Percentiles rank a stretch among this genome's conserved stretches.
Evolutionary conservation across 2,888 invertebrate genomes (phyloP).

Genomic region (Lycocerus yunnanus): DNA sequence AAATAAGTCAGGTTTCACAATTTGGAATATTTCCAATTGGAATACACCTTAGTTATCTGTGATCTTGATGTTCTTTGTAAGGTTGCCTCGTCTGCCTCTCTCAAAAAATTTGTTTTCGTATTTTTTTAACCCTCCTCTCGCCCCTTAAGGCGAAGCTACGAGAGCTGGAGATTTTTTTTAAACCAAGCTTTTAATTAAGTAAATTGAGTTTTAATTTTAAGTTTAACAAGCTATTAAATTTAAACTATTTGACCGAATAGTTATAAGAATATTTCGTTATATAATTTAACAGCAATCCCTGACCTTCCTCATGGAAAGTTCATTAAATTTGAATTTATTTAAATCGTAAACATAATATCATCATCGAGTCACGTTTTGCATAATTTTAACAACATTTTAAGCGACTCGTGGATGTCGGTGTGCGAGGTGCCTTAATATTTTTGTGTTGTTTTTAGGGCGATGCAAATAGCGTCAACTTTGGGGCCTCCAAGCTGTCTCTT

Average conservation of each 20-base stretch:
- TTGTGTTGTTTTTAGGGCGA: constrained; percentile 49
- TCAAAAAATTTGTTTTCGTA: neutral
- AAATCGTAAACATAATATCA: neutral
- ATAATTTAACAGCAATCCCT: neutral
- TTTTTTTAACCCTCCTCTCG: neutral
- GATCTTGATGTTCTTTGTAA: constrained; percentile 23
- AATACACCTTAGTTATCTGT: constrained; percentile 31
- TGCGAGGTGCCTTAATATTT: neutral
- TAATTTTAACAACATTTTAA: neutral
- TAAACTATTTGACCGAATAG: no score
- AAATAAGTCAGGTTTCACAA: constrained; percentile 35
- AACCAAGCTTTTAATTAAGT: neutral
- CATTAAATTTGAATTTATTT: neutral
- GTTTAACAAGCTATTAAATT: no score
- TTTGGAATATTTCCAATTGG: constrained; percentile 36
- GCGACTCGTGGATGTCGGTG: no score
- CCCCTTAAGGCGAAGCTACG: neutral
- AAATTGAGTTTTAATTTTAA: neutral
- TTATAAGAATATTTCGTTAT: neutral
- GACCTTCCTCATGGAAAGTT: neutral
- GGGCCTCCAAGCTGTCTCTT: constrained; percentile 69
- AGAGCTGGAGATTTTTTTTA: neutral
- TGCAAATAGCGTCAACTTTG: constrained; percentile 70
- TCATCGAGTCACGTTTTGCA: neutral
- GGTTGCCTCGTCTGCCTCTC: neutral